These are phyloP conservation scores for Phrixothrix hirtus DNA, from an alignment of 2,888 invertebrate genomes.

Conservation along the genomic window DNA sequence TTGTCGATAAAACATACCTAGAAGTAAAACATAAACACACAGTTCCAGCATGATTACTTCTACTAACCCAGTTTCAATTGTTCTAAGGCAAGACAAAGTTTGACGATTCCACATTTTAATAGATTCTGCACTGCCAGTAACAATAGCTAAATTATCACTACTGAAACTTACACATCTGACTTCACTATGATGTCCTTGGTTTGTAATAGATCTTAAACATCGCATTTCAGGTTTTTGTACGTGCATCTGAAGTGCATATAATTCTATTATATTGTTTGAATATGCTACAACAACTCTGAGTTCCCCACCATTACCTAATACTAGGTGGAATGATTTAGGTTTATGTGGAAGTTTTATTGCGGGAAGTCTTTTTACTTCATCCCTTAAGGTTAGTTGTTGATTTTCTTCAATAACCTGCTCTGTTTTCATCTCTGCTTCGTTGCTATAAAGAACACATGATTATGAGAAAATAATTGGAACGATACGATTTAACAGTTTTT, in stretches of 20 bases:
- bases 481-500: no score
- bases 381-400: constrained; percentile 62
- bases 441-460: no score
- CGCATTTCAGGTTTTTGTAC: constrained; percentile 60
- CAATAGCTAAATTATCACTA: constrained; percentile 85
- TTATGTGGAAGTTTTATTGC: constrained; percentile 69
- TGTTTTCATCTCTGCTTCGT: constrained; percentile 38
- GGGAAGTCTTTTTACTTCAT: constrained; percentile 73
- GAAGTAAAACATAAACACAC: constrained; percentile 24
- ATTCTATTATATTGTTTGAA: constrained; percentile 74
- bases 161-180: constrained; percentile 87
- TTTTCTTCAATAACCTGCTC: constrained; percentile 46
- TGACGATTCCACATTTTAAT: constrained; percentile 94
- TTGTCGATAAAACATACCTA: constrained; percentile 70
- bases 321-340: constrained; percentile 70
- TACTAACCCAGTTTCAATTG: constrained; percentile 57
- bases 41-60: background rate
- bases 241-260: constrained; percentile 65
- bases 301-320: constrained; percentile 73
- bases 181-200: constrained; percentile 88
- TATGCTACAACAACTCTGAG: constrained; percentile 68
- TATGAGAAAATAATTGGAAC: no score
- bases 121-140: constrained; percentile 84
- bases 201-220: constrained; percentile 66
- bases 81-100: constrained; percentile 64